phyloP scores from a whole-genome alignment of 2,888 invertebrate genomes.

The Brachyptera putata region DNA sequence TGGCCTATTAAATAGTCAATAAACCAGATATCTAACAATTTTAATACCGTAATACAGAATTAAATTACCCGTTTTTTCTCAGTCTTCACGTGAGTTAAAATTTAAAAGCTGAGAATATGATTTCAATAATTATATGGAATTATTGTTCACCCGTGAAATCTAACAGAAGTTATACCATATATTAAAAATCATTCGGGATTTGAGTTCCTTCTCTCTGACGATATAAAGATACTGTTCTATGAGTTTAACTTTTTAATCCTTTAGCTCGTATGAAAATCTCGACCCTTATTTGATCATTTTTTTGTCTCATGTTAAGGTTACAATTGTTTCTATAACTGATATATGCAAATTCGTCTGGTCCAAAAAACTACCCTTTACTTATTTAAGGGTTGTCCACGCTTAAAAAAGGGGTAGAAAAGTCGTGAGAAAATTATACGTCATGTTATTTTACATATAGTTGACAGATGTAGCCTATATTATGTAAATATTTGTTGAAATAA shows the following conservation, averaged over 20 bases:
- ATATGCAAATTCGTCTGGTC: conserved; percentile 18
- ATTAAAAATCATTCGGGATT: no score
- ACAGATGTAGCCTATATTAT: not conserved
- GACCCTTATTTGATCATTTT: conserved; percentile 18
- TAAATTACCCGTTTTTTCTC: no score
- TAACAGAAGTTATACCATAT: no score
- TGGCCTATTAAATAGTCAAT: no score
- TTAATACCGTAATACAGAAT: no score
- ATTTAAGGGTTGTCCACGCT: conserved; percentile 7
- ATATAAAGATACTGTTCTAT: no score
- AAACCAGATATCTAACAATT: no score
- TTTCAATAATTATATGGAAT: no score
- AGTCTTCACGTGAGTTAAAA: no score
- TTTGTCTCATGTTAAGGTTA: conserved; percentile 16
- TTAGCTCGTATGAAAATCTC: conserved; percentile 12
- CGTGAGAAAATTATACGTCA: conserved; percentile 13
- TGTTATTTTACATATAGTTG: not conserved
- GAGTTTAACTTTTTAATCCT: conserved; percentile 19
- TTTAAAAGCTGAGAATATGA: no score
- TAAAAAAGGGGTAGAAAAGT: not conserved
- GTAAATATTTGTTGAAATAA: not conserved
- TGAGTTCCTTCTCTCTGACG: no score
- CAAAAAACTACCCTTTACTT: conserved; percentile 13
- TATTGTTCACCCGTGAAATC: no score
- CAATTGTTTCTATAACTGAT: conserved; percentile 22